Evolutionary conservation across 2,888 invertebrate genomes (phyloP), one percentile per base, ranked within the genome.

Genomic region (Protodeltote pygarga): DNA sequence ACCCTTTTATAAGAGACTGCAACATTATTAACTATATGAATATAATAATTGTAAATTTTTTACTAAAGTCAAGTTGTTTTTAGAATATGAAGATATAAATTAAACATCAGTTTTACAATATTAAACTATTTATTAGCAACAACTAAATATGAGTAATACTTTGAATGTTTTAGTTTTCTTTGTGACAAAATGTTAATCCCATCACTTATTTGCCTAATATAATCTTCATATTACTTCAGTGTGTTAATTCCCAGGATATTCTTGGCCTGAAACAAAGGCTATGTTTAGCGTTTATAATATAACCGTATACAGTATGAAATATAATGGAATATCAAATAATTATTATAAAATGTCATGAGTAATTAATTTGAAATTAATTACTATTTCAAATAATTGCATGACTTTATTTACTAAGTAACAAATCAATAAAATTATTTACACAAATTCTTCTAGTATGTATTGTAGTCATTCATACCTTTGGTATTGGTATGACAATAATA

Each of bases 171-270:
- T 38, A 38, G 49, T 45, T 53, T 45, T 52, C 14, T 23, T 34
- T 50, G 45, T 51, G 48, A 59, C 50, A 33, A 47, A 51, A 49
- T 57, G 37, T 54, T 58, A 49, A 42, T 50, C 46, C 51, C 57
- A 48, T 34, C 45, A 65, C 50, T 45, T 52, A 44, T 41, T 47
- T 51, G 23, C 35, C 45, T 67, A 60, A 55, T 63, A 65, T 60
- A 62, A 35, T 60, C 66, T 51, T 54, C 59, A 42, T 54, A 57
- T 81, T 78, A 86, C 75, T 87, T 88, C 57, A 89, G 59, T 57
- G 81, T 79, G 75, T 92, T 92, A 24, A 91, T 79, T 63, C 91
- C 91, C 59, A 92, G 76, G 52, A 92, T 90, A 61, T 91, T 91
- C 73, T 92, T 92, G 23, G 91, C 89, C 89, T 87, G 82, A 63